Evolutionary conservation across 2,113 vertebrate species (phyloP).

Genomic region (Perca fluviatilis): DNA sequence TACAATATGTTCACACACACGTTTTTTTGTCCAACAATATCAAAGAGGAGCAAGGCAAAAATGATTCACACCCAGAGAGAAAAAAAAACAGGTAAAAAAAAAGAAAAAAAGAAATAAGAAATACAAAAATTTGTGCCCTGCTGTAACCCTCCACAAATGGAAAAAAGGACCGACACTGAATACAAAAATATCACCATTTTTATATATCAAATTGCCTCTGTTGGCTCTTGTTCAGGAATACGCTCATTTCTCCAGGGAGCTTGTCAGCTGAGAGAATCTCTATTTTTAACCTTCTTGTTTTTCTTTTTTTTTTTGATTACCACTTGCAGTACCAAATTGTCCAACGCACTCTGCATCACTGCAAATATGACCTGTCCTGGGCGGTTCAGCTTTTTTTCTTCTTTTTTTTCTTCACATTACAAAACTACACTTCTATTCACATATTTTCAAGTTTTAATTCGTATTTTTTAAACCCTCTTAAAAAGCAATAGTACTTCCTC

Average conservation of each 20-base stretch:
- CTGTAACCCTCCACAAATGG: slow-evolving; percentile 87
- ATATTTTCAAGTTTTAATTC: slow-evolving; percentile 91
- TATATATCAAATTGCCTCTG: slow-evolving; percentile 89
- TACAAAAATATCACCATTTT: slow-evolving; percentile 98
- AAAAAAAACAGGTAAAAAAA: slow-evolving; percentile 60
- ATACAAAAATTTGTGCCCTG: slow-evolving; percentile 86
- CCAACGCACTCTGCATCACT: slow-evolving; percentile 85
- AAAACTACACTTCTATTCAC: slow-evolving; percentile 90
- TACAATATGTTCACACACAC: slow-evolving; percentile 84
- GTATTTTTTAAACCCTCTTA: slow-evolving; percentile 81
- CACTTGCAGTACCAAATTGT: slow-evolving; percentile 85
- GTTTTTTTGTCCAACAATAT: slow-evolving; percentile 84
- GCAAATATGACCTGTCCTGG: slow-evolving; percentile 82
- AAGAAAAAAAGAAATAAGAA: slow-evolving; percentile 54
- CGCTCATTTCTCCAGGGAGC: slow-evolving; percentile 75
- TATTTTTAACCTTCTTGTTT: slow-evolving; percentile 66
- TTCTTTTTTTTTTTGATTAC: slow-evolving; percentile 78
- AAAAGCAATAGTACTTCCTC: slow-evolving; percentile 84
- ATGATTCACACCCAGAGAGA: slow-evolving; percentile 83
- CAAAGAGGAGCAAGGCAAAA: slow-evolving; percentile 87
- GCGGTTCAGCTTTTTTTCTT: slow-evolving; percentile 56
- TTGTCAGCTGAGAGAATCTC: slow-evolving; percentile 75
- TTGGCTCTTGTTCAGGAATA: slow-evolving; percentile 86
- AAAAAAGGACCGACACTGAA: slow-evolving; percentile 89
- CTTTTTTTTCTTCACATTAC: slow-evolving; percentile 89